Percentiles rank a stretch among this genome's conserved stretches.
These are phyloP conservation scores for Sphyrna mokarran DNA, from an alignment of 2,113 vertebrate genomes.

Conservation along the genomic window DNA sequence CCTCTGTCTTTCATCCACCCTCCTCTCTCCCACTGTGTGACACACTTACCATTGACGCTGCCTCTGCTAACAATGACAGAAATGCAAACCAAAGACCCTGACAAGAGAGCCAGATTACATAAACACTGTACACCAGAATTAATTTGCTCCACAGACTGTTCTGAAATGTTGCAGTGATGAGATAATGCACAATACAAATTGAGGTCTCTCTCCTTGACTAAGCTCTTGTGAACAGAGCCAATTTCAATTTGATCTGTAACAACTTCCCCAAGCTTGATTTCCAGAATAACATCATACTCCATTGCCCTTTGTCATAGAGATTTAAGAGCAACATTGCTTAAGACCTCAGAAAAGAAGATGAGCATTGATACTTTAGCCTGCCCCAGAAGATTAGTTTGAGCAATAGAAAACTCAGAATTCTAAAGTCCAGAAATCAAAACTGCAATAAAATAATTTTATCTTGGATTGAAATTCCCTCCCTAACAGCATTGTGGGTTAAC, in stretches of 20 bases:
- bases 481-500: no score
- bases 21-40: background rate
- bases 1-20: background rate
- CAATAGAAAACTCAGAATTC: background rate
- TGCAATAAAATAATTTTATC: background rate
- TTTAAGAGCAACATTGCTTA: constrained; percentile 7
- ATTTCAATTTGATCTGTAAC: background rate
- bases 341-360: background rate
- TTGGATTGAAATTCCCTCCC: background rate
- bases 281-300: background rate
- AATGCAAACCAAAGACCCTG: background rate
- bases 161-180: background rate
- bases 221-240: background rate
- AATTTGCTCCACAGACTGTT: background rate
- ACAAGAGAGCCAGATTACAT: background rate
- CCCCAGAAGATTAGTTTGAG: background rate
- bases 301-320: background rate
- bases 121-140: background rate
- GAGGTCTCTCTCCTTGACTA: background rate
- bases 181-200: background rate
- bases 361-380: background rate
- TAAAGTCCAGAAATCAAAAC: background rate
- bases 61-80: background rate
- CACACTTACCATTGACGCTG: background rate
- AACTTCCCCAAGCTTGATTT: background rate